These are phyloP conservation scores for Catagonus wagneri DNA, from an alignment of 2,113 vertebrate genomes.

Conservation along the genomic window DNA sequence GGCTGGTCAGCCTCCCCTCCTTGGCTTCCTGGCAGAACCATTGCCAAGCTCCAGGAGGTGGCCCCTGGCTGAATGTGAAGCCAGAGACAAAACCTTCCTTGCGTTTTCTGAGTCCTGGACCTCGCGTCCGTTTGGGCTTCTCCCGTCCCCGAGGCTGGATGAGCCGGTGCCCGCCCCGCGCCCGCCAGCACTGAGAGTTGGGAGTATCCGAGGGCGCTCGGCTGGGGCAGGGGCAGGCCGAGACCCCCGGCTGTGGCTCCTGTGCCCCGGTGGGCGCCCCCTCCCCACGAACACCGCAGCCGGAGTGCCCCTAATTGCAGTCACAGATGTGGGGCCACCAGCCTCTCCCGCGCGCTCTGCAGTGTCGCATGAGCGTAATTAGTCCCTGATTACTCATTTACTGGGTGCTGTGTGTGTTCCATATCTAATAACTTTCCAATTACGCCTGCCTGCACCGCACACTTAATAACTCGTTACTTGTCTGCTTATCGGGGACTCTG, in stretches of 20 bases:
- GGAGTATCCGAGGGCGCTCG: not conserved
- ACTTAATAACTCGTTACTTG: conserved; percentile 53
- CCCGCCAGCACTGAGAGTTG: not conserved
- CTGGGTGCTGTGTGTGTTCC: conserved; percentile 80
- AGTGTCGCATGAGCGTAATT: conserved; percentile 73
- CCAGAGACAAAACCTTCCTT: not conserved
- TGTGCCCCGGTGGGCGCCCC: accelerated
- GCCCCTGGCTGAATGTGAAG: not conserved
- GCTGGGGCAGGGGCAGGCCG: not conserved
- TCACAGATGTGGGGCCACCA: conserved; percentile 75
- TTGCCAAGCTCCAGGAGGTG: accelerated
- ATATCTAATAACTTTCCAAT: conserved; percentile 83
- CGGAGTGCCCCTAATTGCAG: conserved; percentile 74
- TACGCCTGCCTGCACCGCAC: conserved; percentile 44
- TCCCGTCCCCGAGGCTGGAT: not conserved
- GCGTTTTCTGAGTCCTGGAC: not conserved
- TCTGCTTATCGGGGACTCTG: conserved; percentile 42
- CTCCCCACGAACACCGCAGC: not conserved
- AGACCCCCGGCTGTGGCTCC: not conserved
- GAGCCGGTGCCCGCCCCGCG: not conserved
- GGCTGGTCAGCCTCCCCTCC: accelerated
- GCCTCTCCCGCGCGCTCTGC: conserved; percentile 53
- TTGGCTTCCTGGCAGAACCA: accelerated
- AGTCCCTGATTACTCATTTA: conserved; percentile 83
- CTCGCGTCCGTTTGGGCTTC: not conserved